These are phyloP conservation scores for Neofelis nebulosa DNA, from an alignment of 2,113 vertebrate genomes.

Conservation along the genomic window DNA sequence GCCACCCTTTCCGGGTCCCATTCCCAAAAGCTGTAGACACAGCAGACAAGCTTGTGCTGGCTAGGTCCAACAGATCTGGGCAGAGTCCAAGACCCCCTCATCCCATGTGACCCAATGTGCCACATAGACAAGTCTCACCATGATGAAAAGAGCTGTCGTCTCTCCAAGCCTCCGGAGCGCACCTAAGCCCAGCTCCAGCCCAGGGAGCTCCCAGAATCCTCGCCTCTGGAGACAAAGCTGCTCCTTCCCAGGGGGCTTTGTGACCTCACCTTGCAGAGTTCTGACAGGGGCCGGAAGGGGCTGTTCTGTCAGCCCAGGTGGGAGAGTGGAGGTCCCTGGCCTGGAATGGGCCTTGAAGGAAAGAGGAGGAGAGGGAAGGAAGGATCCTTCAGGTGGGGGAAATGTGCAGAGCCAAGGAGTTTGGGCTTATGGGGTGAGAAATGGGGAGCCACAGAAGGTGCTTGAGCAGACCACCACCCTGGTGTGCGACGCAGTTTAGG, in stretches of 20 bases:
- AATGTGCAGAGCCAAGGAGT: neutral
- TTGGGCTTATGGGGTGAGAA: neutral
- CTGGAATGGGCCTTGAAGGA: neutral
- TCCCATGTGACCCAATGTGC: neutral
- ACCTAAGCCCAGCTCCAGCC: neutral
- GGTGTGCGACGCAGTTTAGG: neutral
- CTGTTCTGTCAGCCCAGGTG: neutral
- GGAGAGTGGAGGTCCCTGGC: neutral
- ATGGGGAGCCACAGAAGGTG: neutral
- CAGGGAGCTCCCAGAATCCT: conserved; percentile 1
- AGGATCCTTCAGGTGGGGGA: neutral
- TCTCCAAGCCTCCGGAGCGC: neutral
- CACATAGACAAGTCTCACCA: neutral
- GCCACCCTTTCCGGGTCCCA: neutral
- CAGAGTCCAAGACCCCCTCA: neutral
- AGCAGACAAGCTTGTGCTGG: no score
- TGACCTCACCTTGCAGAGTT: conserved; percentile 64
- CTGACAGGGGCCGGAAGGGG: neutral
- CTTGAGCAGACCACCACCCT: neutral
- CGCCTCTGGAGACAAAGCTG: neutral
- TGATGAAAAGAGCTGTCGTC: neutral
- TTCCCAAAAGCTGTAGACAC: neutral
- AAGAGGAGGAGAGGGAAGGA: neutral
- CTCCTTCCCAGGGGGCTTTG: neutral
- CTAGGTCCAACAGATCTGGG: neutral